phyloP scores from a whole-genome alignment of 2,797 vertebrate species.

The Lutjanus argentimaculatus region DNA sequence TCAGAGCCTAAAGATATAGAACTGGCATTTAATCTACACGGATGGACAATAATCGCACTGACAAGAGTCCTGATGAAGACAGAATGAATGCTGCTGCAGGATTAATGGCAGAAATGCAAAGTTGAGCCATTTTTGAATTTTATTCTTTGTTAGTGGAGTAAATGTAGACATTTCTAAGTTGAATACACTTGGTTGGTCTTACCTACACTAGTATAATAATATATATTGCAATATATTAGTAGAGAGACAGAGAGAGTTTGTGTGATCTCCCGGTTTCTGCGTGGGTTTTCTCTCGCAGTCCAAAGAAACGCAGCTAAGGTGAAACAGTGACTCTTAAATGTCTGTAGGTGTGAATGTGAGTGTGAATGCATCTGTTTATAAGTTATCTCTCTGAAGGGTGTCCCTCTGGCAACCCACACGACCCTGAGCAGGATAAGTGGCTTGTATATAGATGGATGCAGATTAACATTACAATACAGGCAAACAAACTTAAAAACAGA shows the following conservation, averaged over 20 bases:
- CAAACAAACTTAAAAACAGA: constrained; percentile 5
- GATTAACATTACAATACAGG: background rate
- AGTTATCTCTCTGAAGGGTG: background rate
- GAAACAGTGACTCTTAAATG: background rate
- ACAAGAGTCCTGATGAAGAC: constrained; percentile 64
- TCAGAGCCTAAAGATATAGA: constrained; percentile 80
- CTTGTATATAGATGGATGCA: constrained; percentile 22
- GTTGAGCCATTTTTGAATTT: constrained; percentile 16
- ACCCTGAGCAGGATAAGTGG: constrained; percentile 1
- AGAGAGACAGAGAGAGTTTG: background rate
- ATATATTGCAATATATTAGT: background rate
- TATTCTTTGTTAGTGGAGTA: background rate
- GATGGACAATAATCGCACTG: constrained; percentile 68
- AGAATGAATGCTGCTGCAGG: constrained; percentile 36
- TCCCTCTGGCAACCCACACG: constrained; percentile 10
- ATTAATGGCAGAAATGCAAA: constrained; percentile 50
- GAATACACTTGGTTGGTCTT: background rate
- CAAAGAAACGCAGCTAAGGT: constrained; percentile 16
- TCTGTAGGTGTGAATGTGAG: constrained; percentile 15
- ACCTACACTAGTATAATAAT: background rate
- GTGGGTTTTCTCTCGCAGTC: constrained; percentile 5
- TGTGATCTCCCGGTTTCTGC: background rate
- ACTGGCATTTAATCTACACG: constrained; percentile 78
- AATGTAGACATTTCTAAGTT: background rate
- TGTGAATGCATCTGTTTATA: constrained; percentile 8